Evolutionary conservation across 2,113 vertebrate genomes (phyloP).

Genomic region (Mormoops blainvillei): DNA sequence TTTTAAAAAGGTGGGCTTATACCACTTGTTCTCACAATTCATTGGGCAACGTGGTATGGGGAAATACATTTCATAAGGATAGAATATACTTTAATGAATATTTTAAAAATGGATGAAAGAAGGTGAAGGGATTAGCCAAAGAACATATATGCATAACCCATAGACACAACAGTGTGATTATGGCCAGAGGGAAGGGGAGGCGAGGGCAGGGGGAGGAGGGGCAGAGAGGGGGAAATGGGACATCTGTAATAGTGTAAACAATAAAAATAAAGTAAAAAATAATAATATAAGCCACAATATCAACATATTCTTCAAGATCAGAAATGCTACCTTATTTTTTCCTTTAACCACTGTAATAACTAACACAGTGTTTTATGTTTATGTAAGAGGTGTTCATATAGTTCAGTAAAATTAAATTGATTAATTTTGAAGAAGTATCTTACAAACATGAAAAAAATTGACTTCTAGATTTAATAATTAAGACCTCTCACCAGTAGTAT

Average conservation of each 20-base stretch:
- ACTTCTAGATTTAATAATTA: background rate
- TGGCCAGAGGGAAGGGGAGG: no score
- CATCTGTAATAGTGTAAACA: no score
- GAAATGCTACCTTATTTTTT: background rate
- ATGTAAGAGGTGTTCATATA: background rate
- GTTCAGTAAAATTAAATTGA: background rate
- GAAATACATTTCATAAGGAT: background rate
- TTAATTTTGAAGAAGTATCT: background rate
- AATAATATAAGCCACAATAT: background rate
- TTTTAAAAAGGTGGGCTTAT: fast-evolving
- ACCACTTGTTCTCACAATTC: background rate
- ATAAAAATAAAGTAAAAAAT: background rate
- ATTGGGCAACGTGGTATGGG: background rate
- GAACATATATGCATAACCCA: no score
- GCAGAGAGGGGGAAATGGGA: no score
- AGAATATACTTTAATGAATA: background rate
- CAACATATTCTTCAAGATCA: background rate
- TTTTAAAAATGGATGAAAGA: background rate
- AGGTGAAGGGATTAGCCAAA: no score
- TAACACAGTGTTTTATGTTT: background rate
- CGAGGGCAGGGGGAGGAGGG: no score
- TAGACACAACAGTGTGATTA: no score
- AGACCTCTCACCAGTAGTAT: background rate
- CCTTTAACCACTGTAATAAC: background rate
- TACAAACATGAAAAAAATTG: background rate